Evolutionary conservation across 2,888 invertebrate species (phyloP).

Genomic region (Epinotia nisella): DNA sequence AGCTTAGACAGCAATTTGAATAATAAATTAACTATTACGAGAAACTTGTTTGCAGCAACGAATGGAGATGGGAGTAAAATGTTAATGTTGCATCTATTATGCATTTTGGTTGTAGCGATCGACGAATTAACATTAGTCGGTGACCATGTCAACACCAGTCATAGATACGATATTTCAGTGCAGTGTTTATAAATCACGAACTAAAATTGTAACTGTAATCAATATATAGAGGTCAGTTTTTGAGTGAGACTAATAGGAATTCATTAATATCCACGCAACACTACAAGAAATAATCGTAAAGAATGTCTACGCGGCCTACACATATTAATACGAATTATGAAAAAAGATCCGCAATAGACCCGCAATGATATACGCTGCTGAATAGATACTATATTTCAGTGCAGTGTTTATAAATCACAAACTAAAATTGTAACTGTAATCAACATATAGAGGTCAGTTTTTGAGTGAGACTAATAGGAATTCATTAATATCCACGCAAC

Average conservation of each 20-base stretch:
- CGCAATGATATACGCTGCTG: too few species aligned
- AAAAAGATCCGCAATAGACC: too few species aligned
- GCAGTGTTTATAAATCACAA: background rate
- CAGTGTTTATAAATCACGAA: background rate
- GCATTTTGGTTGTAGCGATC: slow-evolving; percentile 4
- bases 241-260: background rate
- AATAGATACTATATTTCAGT: background rate
- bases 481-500: slow-evolving; percentile 6
- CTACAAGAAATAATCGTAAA: too few species aligned
- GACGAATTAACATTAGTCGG: slow-evolving; percentile 1
- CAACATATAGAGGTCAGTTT: background rate
- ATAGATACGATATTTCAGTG: background rate
- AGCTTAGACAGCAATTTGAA: slow-evolving; percentile 31
- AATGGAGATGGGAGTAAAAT: slow-evolving; percentile 25
- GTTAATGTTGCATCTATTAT: slow-evolving; percentile 28
- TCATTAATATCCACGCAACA: slow-evolving; percentile 4
- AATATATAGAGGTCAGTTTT: background rate
- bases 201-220: background rate
- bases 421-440: background rate
- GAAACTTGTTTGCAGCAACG: slow-evolving; percentile 26
- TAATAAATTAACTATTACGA: slow-evolving; percentile 37
- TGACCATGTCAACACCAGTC: background rate
- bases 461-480: background rate
- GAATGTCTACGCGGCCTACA: too few species aligned
- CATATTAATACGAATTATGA: too few species aligned